Evolutionary conservation across 2,113 vertebrate genomes (phyloP).

Genomic region (Hypomesus transpacificus): DNA sequence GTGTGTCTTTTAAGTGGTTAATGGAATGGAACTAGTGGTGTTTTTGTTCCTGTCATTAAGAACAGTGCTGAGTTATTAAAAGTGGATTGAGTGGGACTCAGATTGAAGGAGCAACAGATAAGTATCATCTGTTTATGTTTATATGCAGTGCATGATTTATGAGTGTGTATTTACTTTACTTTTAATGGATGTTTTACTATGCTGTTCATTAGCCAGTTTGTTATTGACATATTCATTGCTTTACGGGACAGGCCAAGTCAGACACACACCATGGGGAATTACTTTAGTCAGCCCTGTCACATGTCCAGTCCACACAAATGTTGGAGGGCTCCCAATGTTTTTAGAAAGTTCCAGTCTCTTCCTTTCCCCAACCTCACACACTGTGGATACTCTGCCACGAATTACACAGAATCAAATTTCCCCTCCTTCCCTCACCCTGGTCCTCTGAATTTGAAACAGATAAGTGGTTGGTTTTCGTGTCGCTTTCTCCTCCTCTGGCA

Average conservation of each 20-base stretch:
- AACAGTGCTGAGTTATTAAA: no score
- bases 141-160: no score
- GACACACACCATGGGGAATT: not conserved
- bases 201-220: not conserved
- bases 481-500: slow-evolving; percentile 21
- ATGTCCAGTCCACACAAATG: not conserved
- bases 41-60: no score
- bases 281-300: not conserved
- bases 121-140: no score
- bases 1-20: no score
- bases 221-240: not conserved
- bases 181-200: not conserved
- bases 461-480: slow-evolving; percentile 34
- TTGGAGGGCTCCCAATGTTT: not conserved
- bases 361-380: slow-evolving; percentile 1
- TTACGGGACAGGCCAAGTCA: not conserved
- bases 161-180: no score
- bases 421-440: not conserved
- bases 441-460: slow-evolving; percentile 24
- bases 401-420: not conserved
- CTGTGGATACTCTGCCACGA: slow-evolving; percentile 2
- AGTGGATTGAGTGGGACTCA: no score
- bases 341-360: not conserved
- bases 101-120: no score
- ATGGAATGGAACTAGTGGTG: no score